phyloP scores from a whole-genome alignment of 1,140 invertebrate genomes.

The Capitella teleta region DNA sequence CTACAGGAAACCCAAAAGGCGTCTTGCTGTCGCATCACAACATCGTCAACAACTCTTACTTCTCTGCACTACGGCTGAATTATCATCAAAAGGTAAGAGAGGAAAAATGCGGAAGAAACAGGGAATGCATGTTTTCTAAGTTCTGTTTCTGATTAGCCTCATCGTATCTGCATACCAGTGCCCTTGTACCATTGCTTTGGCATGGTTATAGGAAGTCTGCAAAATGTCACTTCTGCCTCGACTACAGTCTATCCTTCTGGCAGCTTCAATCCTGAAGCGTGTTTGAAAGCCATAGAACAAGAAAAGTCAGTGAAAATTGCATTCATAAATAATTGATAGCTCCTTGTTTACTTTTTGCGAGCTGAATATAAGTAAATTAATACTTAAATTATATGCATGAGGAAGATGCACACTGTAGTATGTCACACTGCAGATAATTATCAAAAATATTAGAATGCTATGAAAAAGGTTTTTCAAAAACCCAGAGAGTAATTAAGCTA shows the following conservation, averaged over 20 bases:
- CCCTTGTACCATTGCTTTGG: constrained; percentile 90
- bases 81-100: constrained; percentile 44
- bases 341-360: too few relatives aligned
- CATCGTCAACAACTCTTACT: constrained; percentile 73
- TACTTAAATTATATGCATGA: too few relatives aligned
- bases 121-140: too few relatives aligned
- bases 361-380: too few relatives aligned
- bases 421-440: too few relatives aligned
- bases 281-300: constrained; percentile 21
- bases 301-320: constrained; percentile 21
- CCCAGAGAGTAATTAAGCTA: background rate
- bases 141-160: too few relatives aligned
- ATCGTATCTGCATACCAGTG: constrained; percentile 51
- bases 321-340: too few relatives aligned
- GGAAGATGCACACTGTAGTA: too few relatives aligned
- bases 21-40: constrained; percentile 69
- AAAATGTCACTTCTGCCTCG: constrained; percentile 48
- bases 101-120: too few relatives aligned
- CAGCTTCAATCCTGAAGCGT: constrained; percentile 20
- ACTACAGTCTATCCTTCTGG: constrained; percentile 23
- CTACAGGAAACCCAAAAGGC: constrained; percentile 80
- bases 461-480: background rate
- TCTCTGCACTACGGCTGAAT: constrained; percentile 52
- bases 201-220: constrained; percentile 56
- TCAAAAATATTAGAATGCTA: too few relatives aligned